Base-by-base conservation (phyloP, 2,113 vertebrate species). In the Grantiella picta region DNA sequence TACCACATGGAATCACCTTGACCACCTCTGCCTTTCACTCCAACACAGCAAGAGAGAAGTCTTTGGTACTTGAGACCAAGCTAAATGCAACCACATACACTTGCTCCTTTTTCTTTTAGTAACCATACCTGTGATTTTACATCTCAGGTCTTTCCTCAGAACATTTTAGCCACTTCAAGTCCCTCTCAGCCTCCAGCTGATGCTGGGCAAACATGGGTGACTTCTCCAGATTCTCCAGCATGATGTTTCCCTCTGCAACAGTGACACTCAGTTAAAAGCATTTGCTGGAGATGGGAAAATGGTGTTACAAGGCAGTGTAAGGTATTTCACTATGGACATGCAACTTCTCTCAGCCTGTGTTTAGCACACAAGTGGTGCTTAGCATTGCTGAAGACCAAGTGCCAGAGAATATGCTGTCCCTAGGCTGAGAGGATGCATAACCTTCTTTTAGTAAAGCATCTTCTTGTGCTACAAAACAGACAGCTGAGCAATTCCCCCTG, bases 221-320 rank as follows among this genome's bases (percentile, higher is more conserved):
- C 33, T 59, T 40, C 68, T 78, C 20, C 38, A 49, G 23, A 20
- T 50, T 76, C 38, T 71, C 18, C 19, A 54, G 1, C 23, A 5
- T 1, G 2, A 10, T 11, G 16, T 35, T 60, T 63, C 24, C 35
- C 22, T 15, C 45, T 57, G 22, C 50, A 71, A 14, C 12, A 64
- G 38, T 4, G 8, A 8, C 33, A n/a, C 27, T n/a, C 18, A 15
- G 31, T 18, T 27, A 64, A 54, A 75, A 4, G 15, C 25, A 31
- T 33, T 71, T 60, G 4, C 36, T 64, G 36, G 19, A 11, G 16
- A 18, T 8, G 4, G 21, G 40, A 11, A 71, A 81, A 33, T 2
- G 3, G 8, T 2, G 9, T 56, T 36, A 45, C 1, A 3, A 6
- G 11, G 23, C 49, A 56, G 6, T 4, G 2, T 35, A 11, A 82